Conservation (phyloP, 2,113 vertebrate genomes). For the Corythornis cristatus region DNA sequence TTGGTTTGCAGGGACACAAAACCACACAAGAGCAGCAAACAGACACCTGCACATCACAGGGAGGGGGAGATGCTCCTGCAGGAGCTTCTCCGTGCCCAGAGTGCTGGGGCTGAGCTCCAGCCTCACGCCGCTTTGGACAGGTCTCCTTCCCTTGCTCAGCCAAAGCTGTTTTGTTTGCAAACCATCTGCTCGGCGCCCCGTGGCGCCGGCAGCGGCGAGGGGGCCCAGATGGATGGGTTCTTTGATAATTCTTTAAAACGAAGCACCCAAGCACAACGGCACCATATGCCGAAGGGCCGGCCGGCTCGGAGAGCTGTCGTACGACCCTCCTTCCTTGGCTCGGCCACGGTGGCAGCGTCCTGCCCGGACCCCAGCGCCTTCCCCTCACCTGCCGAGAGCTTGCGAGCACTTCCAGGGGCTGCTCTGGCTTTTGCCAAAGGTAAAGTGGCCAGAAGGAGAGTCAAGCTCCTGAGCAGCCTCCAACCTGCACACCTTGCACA, state of each 20-base stretch:
- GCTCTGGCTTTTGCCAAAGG: not conserved
- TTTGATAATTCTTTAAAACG: slow-evolving; percentile 69
- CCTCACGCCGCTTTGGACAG: not conserved
- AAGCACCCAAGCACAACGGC: slow-evolving; percentile 38
- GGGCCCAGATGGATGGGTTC: slow-evolving; percentile 70
- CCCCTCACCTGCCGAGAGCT: not conserved
- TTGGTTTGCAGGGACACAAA: rapidly evolving
- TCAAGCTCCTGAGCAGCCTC: not conserved
- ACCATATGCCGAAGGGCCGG: slow-evolving; percentile 62
- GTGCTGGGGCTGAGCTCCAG: not conserved
- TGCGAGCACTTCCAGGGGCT: not conserved
- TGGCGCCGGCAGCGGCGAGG: not conserved
- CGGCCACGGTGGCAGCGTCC: not conserved
- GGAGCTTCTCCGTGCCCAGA: rapidly evolving
- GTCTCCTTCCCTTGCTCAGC: slow-evolving; percentile 8
- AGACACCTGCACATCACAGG: rapidly evolving
- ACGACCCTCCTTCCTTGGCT: not conserved
- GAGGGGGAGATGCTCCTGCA: not conserved
- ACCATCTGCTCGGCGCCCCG: slow-evolving; percentile 70
- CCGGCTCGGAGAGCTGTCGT: not conserved
- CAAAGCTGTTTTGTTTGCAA: slow-evolving; percentile 25
- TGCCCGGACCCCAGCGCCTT: rapidly evolving
- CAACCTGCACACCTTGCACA: not conserved
- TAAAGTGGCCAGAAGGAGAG: not conserved
- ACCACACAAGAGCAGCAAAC: rapidly evolving